Percentiles rank a stretch among this genome's conserved stretches.
phyloP scores from a whole-genome alignment of 2,888 invertebrate species.

The Oeneis ivallda region DNA sequence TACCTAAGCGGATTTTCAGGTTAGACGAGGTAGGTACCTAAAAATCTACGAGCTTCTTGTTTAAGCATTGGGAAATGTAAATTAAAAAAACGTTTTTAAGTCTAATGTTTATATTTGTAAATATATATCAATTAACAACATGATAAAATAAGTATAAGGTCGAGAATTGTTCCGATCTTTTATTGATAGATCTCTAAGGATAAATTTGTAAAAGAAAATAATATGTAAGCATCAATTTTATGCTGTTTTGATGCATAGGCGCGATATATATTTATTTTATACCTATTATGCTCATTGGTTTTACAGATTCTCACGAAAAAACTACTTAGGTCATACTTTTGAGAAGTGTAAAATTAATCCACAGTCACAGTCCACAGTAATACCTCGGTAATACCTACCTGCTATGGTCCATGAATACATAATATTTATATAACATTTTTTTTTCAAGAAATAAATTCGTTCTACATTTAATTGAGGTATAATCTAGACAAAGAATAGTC shows the following conservation, averaged over 20 bases:
- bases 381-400: slow-evolving; percentile 27
- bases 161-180: slow-evolving; percentile 52
- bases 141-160: slow-evolving; percentile 54
- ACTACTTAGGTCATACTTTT: not conserved
- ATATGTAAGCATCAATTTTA: not conserved
- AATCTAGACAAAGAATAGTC: slow-evolving; percentile 68
- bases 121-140: slow-evolving; percentile 55
- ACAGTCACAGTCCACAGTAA: no score
- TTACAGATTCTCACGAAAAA: slow-evolving; percentile 4
- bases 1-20: no score
- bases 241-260: slow-evolving; percentile 6
- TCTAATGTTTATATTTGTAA: slow-evolving; percentile 61
- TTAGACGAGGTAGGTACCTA: no score
- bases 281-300: not conserved
- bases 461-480: slow-evolving; percentile 78
- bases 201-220: slow-evolving; percentile 28
- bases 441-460: slow-evolving; percentile 73
- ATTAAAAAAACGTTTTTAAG: slow-evolving; percentile 47
- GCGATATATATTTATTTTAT: slow-evolving; percentile 4
- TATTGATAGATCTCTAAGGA: slow-evolving; percentile 27
- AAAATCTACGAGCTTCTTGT: not conserved
- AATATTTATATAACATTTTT: slow-evolving; percentile 62
- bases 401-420: not conserved
- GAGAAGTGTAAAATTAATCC: slow-evolving; percentile 38
- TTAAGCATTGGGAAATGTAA: not conserved